Evolutionary conservation across 2,888 invertebrate species (phyloP), one percentile per base, ranked within the genome.

Genomic region (Lithophane socia): DNA sequence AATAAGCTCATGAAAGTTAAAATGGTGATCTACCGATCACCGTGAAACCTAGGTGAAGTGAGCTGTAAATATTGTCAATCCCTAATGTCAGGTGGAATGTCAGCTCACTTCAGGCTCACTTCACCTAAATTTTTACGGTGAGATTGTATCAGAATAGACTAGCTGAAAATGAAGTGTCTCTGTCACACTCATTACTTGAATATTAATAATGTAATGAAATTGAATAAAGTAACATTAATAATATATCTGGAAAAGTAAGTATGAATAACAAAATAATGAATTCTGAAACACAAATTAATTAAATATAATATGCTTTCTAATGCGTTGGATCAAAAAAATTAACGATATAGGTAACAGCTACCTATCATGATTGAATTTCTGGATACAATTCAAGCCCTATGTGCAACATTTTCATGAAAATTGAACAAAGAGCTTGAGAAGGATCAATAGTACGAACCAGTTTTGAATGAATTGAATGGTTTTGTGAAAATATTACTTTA

Each of bases 151-250:
- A 37, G 37, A 37, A 37, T 37, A 37, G 37, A 37, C 0, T 37
- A 4, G 37, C 5, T 67, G 42, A 16, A 68, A 37, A 58, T 68
- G 2, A 54, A 60, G 18, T 60, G 47, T 63, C 4, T 29, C 47
- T 47, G 10, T 13, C 9, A 16, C 10, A 29, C 18, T 29, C 3
- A 18, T 44, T 47, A 44, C 16, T 77, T 52, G 21, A 8, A 24
- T 29, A 76, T 24, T 16, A 49, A 58, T 66, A 8, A 49, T 42
- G n/a, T n/a, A 49, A 13, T 42, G 37, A 74, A 73, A 42, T 42
- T 49, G 0, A 10, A 73, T 60, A 7, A 58, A 74, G 74, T 12
- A 18, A 56, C 21, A 18, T 42, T 21, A 49, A 37, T 29, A 24
- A 49, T 24, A 18, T 52, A 44, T 18, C 3, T 58, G 49, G 16